phyloP scores from a whole-genome alignment of 2,113 vertebrate genomes.

The Malurus melanocephalus region DNA sequence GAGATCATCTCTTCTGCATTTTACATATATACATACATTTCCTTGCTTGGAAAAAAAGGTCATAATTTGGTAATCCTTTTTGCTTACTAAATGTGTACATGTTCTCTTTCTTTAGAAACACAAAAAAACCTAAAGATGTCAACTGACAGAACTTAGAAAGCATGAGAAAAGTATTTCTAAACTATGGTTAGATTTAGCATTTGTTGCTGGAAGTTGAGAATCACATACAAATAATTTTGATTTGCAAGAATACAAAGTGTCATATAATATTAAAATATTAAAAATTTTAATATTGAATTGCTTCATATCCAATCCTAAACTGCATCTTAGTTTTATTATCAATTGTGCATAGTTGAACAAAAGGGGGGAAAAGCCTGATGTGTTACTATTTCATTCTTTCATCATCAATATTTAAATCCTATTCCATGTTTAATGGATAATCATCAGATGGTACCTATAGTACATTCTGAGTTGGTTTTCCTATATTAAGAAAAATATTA shows the following conservation, averaged over 20 bases:
- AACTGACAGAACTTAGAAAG: neutral
- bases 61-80: neutral
- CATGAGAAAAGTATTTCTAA: neutral
- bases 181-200: neutral
- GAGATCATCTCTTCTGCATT: neutral
- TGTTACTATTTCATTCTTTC: neutral
- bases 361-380: neutral
- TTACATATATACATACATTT: neutral
- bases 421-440: neutral
- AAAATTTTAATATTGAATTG: neutral
- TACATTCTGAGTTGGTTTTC: neutral
- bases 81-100: neutral
- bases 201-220: neutral
- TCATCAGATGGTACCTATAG: neutral
- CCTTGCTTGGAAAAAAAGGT: neutral
- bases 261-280: neutral
- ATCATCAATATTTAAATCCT: neutral
- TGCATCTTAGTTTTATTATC: neutral
- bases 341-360: neutral
- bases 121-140: neutral
- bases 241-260: neutral
- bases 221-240: neutral
- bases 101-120: neutral
- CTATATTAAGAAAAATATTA: neutral
- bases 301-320: neutral